Evolutionary conservation across 2,113 vertebrate genomes (phyloP).

Genomic region (Motacilla tschutschensis): DNA sequence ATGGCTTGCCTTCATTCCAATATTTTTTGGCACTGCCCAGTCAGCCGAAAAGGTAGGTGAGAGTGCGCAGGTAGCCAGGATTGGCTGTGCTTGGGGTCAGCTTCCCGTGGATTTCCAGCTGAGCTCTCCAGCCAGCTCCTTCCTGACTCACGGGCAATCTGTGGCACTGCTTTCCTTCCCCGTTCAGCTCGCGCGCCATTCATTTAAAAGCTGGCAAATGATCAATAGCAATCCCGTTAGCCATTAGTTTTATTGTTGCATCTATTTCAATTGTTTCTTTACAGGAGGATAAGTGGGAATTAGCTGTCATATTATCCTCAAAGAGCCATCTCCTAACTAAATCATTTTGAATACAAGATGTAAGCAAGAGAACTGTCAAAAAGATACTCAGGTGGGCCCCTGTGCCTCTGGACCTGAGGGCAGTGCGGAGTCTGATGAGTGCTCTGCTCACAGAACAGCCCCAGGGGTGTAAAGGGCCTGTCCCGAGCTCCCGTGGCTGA

Average conservation of each 20-base stretch:
- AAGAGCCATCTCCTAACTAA: slow-evolving; percentile 4
- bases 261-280: slow-evolving; percentile 23
- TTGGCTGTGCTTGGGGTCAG: not conserved
- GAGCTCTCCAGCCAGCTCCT: not conserved
- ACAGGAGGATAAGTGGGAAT: not conserved
- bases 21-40: slow-evolving; percentile 97
- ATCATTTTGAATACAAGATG: not conserved
- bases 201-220: slow-evolving; percentile 10
- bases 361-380: not conserved
- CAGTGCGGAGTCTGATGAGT: not conserved
- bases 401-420: not conserved
- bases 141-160: not conserved
- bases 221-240: slow-evolving; percentile 42
- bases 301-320: not conserved
- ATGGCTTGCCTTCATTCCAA: slow-evolving; percentile 96
- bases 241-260: slow-evolving; percentile 35
- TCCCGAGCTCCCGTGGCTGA: not conserved
- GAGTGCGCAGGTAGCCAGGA: not conserved
- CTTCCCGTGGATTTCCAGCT: not conserved
- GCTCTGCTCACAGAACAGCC: not conserved
- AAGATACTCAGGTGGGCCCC: not conserved
- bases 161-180: not conserved
- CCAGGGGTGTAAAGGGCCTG: not conserved
- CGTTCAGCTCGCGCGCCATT: not conserved
- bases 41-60: slow-evolving; percentile 94